Evolutionary conservation across 2,113 vertebrate genomes (phyloP), one percentile per base, ranked within the genome.

Genomic region (Lophochroa leadbeateri): DNA sequence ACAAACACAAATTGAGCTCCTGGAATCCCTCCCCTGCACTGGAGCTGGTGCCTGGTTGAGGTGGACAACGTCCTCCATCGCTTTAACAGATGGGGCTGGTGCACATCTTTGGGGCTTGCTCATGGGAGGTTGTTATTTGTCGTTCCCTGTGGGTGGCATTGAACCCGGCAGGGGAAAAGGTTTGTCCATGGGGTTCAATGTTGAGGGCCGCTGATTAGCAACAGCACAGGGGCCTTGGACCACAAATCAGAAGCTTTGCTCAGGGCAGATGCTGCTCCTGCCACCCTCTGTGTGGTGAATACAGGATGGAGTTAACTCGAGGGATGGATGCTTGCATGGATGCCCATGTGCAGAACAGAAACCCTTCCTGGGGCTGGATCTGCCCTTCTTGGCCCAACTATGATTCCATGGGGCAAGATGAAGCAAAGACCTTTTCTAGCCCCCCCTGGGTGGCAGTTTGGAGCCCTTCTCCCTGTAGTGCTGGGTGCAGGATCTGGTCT

Each of bases 1-100:
- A 94, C 97, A 98, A 97, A 98, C 95, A 98, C 97, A 97, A 98
- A 98, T 91, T 95, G 97, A 98, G 95, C 97, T 96, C 84, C 87
- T 47, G 65, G 89, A 96, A 87, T 97, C 92, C 95, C 87, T 94
- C 68, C 92, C 69, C 94, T 29, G 49, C 27, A 68, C 92, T 47
- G 52, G 92, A 96, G 96, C 90, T 35, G 24, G 44, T 37, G 76
- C 68, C 96, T 95, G 97, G 85, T 71, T 37, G 86, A 69, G 86
- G 65, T 7, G 78, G 92, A 85, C 44, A 63, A 58, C 64, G 79
- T 78, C 96, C 57, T 82, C 87, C 84, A 5, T 33, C 35, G 6
- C 63, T 74, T 94, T 84, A 88, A 94, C 69, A 35, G 57, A 96
- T 96, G 23, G 52, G 17, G n/a, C 49, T 23, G 39, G 44, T 69